Conservation (phyloP, 2,888 invertebrate species). For the Leucoma salicis region DNA sequence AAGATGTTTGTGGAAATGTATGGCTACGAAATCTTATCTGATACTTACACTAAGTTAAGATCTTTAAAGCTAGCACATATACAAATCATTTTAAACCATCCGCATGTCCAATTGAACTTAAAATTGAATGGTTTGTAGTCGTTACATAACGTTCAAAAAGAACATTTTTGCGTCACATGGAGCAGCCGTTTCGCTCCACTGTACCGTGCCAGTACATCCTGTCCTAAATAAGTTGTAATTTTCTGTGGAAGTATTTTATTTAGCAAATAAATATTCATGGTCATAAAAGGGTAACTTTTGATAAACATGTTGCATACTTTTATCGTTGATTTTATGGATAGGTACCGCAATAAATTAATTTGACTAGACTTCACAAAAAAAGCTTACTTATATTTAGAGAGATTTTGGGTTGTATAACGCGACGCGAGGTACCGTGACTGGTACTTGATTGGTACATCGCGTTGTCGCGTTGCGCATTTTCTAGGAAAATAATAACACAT, state of each 20-base stretch:
- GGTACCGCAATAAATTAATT: too few relatives aligned
- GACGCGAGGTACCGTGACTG: too few relatives aligned
- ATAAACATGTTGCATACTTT: too few relatives aligned
- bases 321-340: too few relatives aligned
- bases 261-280: too few relatives aligned
- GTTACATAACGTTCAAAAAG: slow-evolving; percentile 32
- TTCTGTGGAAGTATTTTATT: slow-evolving; percentile 53
- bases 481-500: too few relatives aligned
- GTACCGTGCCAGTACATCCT: slow-evolving; percentile 68
- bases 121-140: slow-evolving; percentile 15
- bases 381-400: too few relatives aligned
- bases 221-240: slow-evolving; percentile 64
- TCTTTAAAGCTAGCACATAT: slow-evolving; percentile 24
- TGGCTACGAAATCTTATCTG: slow-evolving; percentile 46
- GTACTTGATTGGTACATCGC: too few relatives aligned
- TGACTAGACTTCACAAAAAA: too few relatives aligned
- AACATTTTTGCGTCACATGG: slow-evolving; percentile 63
- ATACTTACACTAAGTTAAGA: slow-evolving; percentile 20
- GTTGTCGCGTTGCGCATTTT: too few relatives aligned
- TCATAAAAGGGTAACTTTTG: too few relatives aligned
- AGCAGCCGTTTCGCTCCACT: slow-evolving; percentile 79
- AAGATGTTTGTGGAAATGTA: slow-evolving; percentile 32
- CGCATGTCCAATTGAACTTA: slow-evolving; percentile 18
- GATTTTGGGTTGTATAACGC: too few relatives aligned
- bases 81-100: slow-evolving; percentile 20